phyloP scores from a whole-genome alignment of 2,888 invertebrate species.

The Tinea semifulvella region DNA sequence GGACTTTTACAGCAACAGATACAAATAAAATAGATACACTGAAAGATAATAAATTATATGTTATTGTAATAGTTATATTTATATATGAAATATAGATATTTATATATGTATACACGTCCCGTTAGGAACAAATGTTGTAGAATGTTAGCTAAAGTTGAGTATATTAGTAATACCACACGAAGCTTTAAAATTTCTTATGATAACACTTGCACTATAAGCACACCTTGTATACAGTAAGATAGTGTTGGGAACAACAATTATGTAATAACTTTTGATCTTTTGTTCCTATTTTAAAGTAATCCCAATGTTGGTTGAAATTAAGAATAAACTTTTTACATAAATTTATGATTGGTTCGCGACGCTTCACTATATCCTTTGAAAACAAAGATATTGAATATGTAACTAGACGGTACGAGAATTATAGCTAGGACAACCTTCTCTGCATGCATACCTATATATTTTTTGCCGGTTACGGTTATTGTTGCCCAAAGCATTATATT shows the following conservation, averaged over 20 bases:
- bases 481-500: too few relatives aligned
- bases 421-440: too few relatives aligned
- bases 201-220: slow-evolving; percentile 63
- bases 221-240: slow-evolving; percentile 27
- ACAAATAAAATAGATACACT: too few relatives aligned
- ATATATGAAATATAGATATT: slow-evolving; percentile 60
- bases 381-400: too few relatives aligned
- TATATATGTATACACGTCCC: slow-evolving; percentile 66
- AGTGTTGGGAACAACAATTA: slow-evolving; percentile 19
- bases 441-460: too few relatives aligned
- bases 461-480: too few relatives aligned
- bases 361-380: too few relatives aligned
- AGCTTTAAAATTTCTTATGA: slow-evolving; percentile 68
- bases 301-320: too few relatives aligned
- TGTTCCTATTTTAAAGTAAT: slow-evolving; percentile 10
- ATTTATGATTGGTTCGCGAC: neutral
- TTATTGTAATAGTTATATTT: slow-evolving; percentile 52
- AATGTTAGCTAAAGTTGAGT: slow-evolving; percentile 56
- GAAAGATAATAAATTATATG: slow-evolving; percentile 58
- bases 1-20: too few relatives aligned
- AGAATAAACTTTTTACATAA: too few relatives aligned
- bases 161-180: slow-evolving; percentile 60
- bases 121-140: slow-evolving; percentile 65
- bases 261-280: neutral
- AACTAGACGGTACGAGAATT: too few relatives aligned